Evolutionary conservation across 2,888 invertebrate genomes (phyloP).

Genomic region (Melanophora roralis): DNA sequence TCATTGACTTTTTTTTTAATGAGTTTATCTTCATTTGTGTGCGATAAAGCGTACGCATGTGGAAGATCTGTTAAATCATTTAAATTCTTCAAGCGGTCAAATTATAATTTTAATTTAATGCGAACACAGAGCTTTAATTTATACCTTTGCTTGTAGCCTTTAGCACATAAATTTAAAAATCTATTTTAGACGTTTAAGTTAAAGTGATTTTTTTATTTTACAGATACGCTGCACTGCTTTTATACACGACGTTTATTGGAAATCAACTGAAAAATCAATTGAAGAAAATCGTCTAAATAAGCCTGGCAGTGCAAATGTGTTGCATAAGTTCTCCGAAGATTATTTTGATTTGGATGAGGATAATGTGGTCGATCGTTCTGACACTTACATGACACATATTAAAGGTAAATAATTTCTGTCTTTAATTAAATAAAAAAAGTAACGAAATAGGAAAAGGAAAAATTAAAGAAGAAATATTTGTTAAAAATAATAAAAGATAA

Average conservation of each 20-base stretch:
- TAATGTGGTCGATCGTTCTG: constrained; percentile 70
- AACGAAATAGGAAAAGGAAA: constrained; percentile 52
- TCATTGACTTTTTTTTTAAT: constrained; percentile 43
- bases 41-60: not conserved
- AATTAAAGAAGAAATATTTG: constrained; percentile 52
- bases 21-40: constrained; percentile 33
- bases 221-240: constrained; percentile 82
- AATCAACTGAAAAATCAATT: constrained; percentile 82
- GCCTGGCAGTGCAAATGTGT: constrained; percentile 68
- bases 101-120: constrained; percentile 37
- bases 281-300: constrained; percentile 77
- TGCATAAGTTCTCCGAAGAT: constrained; percentile 69
- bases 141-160: not conserved
- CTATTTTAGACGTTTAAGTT: not conserved
- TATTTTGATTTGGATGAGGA: constrained; percentile 71
- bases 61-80: constrained; percentile 34
- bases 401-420: constrained; percentile 69
- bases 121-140: constrained; percentile 9
- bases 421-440: too few relatives aligned
- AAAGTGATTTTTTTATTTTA: not conserved
- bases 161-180: constrained; percentile 14
- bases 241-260: constrained; percentile 82
- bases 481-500: constrained; percentile 53
- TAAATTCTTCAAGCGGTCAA: constrained; percentile 48
- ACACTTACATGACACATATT: constrained; percentile 71